Percentiles rank a stretch among this genome's conserved stretches.
These are phyloP conservation scores for Melozone crissalis DNA, from an alignment of 2,113 vertebrate genomes.

Conservation along the genomic window DNA sequence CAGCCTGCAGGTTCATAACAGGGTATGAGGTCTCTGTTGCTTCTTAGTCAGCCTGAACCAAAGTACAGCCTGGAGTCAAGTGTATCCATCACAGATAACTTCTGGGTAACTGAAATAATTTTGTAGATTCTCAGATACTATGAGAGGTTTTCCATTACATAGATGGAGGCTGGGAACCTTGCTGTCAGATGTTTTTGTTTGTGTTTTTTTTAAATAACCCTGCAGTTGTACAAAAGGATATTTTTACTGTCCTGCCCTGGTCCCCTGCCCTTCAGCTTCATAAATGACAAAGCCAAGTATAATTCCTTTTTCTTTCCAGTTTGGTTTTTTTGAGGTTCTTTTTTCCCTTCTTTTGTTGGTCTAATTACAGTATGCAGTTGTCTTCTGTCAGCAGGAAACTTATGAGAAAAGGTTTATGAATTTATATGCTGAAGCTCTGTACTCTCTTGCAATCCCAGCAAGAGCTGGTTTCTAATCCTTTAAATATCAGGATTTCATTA, in stretches of 20 bases:
- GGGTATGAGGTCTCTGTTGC: not conserved
- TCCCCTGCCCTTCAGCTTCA: not conserved
- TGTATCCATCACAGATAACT: not conserved
- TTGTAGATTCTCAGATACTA: not conserved
- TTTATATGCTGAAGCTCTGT: not conserved
- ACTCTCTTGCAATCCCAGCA: not conserved
- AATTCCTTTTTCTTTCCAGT: not conserved
- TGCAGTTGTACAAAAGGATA: not conserved
- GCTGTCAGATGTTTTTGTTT: not conserved
- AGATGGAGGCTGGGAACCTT: not conserved
- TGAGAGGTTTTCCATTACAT: not conserved
- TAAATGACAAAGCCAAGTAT: not conserved
- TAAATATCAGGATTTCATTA: slow-evolving; percentile 47
- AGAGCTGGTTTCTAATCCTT: slow-evolving; percentile 1
- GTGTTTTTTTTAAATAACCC: not conserved
- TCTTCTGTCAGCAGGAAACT: not conserved
- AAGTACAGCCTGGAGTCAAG: not conserved
- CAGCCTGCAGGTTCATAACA: not conserved
- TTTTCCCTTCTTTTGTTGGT: not conserved
- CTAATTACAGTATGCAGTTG: not conserved
- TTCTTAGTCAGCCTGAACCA: not conserved
- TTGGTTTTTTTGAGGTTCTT: not conserved
- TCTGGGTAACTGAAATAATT: not conserved
- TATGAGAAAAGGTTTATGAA: not conserved
- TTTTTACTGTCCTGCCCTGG: not conserved